Evolutionary conservation across 2,888 invertebrate genomes (phyloP).

Genomic region (Eucriotettix oculatus): DNA sequence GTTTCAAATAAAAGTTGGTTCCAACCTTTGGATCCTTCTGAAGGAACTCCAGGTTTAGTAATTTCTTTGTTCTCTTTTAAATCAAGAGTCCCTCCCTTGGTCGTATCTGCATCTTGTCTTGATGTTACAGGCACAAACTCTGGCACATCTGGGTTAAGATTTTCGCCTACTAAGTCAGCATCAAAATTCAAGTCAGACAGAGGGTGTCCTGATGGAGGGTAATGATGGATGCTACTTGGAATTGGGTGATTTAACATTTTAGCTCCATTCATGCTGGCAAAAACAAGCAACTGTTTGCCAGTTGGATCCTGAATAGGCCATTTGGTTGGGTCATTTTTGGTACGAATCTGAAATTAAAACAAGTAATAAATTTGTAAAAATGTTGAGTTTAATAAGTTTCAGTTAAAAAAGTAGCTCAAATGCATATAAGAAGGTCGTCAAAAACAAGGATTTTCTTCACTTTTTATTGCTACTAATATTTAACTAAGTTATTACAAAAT

Average conservation of each 20-base stretch:
- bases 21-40: too few species aligned
- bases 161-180: conserved; percentile 26
- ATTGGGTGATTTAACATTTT: not conserved
- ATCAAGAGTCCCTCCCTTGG: too few species aligned
- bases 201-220: not conserved
- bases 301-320: conserved; percentile 69
- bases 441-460: too few species aligned
- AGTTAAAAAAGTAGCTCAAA: too few species aligned
- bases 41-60: too few species aligned
- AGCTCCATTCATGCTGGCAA: not conserved
- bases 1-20: too few species aligned
- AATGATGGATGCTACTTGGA: not conserved
- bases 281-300: not conserved
- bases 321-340: conserved; percentile 60
- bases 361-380: not conserved
- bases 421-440: too few species aligned
- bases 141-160: conserved; percentile 69
- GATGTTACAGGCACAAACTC: conserved; percentile 54
- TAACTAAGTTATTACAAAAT: too few species aligned
- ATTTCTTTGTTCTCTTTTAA: too few species aligned
- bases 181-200: not conserved
- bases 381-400: too few species aligned
- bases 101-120: conserved; percentile 18
- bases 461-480: too few species aligned
- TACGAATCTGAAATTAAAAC: conserved; percentile 45